A percentile compares a stretch with the other conserved stretches of the same genome.
These are phyloP conservation scores for Ochotona princeps DNA, from an alignment of 2,113 vertebrate species.

Conservation along the genomic window DNA sequence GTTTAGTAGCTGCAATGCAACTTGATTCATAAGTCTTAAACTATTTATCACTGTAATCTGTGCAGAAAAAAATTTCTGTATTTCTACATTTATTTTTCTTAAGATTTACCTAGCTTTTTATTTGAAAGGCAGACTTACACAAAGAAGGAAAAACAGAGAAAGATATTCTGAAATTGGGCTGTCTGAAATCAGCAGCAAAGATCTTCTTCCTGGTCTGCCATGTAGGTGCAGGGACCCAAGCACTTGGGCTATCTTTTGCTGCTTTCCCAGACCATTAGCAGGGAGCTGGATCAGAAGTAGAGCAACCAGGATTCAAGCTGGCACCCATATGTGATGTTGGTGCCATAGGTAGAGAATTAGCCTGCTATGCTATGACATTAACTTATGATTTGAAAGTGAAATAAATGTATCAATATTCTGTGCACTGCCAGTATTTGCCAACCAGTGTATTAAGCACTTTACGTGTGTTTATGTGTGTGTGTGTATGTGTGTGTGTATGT, in stretches of 20 bases:
- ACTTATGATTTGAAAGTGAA: background rate
- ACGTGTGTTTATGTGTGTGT: constrained; percentile 39
- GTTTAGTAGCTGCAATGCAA: background rate
- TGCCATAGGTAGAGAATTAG: background rate
- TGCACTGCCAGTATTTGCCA: background rate
- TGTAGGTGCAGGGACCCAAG: no score
- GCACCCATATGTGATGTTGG: no score
- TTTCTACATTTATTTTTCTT: background rate
- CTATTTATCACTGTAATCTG: background rate
- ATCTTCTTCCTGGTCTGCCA: no score
- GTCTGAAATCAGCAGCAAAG: background rate
- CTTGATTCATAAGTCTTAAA: background rate
- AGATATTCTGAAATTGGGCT: background rate
- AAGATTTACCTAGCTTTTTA: no score
- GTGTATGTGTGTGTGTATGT: constrained; percentile 51
- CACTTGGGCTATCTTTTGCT: no score
- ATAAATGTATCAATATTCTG: background rate
- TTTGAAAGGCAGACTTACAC: no score
- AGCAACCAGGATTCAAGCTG: no score
- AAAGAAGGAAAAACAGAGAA: no score
- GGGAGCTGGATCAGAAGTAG: no score
- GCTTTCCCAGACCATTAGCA: no score
- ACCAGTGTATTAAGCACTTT: background rate
- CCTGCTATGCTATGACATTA: background rate
- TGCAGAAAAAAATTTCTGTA: background rate